phyloP scores from a whole-genome alignment of 2,888 invertebrate genomes.

The Pseudanteris insignis region DNA sequence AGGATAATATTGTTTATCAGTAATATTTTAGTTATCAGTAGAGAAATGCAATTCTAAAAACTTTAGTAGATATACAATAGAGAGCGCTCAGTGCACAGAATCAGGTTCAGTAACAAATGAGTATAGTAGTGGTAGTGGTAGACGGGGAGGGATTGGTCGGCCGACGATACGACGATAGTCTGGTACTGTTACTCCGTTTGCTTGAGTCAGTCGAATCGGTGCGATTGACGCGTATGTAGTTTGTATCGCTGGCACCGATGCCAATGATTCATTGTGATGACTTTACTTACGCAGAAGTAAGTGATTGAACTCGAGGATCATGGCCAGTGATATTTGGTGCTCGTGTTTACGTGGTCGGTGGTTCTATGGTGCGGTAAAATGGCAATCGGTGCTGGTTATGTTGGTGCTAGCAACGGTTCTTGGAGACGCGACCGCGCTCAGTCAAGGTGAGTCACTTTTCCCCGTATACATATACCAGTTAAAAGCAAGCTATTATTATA shows the following conservation, averaged over 20 bases:
- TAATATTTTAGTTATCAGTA: no score
- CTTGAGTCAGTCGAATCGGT: constrained; percentile 46
- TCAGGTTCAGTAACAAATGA: no score
- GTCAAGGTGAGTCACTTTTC: constrained; percentile 55
- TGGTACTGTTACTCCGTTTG: no score
- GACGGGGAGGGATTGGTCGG: no score
- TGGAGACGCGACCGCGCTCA: constrained; percentile 49
- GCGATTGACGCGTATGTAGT: constrained; percentile 47
- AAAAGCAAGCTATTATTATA: constrained; percentile 14
- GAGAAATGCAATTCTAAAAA: no score
- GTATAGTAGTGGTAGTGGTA: no score
- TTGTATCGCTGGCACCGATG: constrained; percentile 33
- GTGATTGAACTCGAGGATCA: constrained; percentile 45
- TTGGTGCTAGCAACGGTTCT: constrained; percentile 52
- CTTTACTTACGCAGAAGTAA: constrained; percentile 47
- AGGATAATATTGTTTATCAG: no score
- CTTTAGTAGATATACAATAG: no score
- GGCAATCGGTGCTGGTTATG: constrained; percentile 49
- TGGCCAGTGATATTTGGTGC: constrained; percentile 58
- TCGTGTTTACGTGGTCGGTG: constrained; percentile 18
- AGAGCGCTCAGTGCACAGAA: no score
- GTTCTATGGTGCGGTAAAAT: constrained; percentile 49
- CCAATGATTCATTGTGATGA: constrained; percentile 48
- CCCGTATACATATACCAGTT: constrained; percentile 8
- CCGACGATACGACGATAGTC: no score